These are phyloP conservation scores for Papilio glaucus DNA, from an alignment of 1,140 invertebrate genomes.

Conservation along the genomic window DNA sequence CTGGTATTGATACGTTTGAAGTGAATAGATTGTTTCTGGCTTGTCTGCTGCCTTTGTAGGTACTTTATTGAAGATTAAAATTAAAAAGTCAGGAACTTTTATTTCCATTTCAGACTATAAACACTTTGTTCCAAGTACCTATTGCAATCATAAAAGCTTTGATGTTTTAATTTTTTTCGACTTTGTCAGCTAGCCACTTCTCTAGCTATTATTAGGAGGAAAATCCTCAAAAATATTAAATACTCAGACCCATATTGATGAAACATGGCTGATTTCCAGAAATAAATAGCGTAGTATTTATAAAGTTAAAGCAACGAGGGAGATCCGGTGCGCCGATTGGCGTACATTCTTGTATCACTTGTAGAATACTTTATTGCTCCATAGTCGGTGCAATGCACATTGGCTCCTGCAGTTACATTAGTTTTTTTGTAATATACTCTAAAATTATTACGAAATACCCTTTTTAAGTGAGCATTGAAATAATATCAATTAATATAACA, in stretches of 20 bases:
- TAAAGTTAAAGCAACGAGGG: conserved; percentile 73
- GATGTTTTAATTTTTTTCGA: too few relatives aligned
- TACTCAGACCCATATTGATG: conserved; percentile 56
- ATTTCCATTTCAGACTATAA: too few relatives aligned
- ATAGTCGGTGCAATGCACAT: conserved; percentile 43
- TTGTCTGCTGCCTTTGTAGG: too few relatives aligned
- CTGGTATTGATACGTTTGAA: too few relatives aligned
- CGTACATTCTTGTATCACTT: conserved; percentile 79
- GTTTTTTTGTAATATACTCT: too few relatives aligned
- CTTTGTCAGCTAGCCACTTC: not conserved
- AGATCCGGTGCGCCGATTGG: conserved; percentile 72
- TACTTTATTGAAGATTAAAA: too few relatives aligned
- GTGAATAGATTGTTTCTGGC: too few relatives aligned
- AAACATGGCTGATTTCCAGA: conserved; percentile 72
- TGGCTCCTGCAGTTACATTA: conserved; percentile 39
- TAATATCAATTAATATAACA: too few relatives aligned
- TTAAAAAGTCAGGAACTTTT: too few relatives aligned
- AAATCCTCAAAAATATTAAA: conserved; percentile 26
- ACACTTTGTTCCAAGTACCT: too few relatives aligned
- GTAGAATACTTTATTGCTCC: conserved; percentile 81
- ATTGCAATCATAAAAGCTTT: not conserved
- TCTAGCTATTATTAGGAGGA: not conserved
- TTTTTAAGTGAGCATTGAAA: too few relatives aligned
- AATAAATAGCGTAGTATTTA: conserved; percentile 82
- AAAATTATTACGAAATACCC: too few relatives aligned